phyloP scores from a whole-genome alignment of 2,797 vertebrate species.

The Rhinatrema bivittatum region DNA sequence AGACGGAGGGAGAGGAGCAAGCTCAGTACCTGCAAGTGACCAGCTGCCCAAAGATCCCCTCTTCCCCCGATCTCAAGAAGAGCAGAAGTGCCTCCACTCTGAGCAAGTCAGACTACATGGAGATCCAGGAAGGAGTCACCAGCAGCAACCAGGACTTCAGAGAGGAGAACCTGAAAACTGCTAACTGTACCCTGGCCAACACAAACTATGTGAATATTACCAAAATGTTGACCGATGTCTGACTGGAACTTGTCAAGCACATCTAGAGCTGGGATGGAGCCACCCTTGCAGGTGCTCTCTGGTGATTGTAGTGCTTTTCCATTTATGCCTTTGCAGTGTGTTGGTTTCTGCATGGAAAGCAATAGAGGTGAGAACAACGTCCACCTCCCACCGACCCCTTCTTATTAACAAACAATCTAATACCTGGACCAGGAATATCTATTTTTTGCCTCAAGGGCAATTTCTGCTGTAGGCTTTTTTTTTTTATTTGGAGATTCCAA shows the following conservation, averaged over 20 bases:
- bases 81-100: constrained; percentile 94
- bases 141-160: constrained; percentile 93
- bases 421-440: too few species aligned
- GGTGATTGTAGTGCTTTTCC: constrained; percentile 61
- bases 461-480: too few species aligned
- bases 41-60: constrained; percentile 84
- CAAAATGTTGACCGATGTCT: constrained; percentile 97
- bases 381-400: neutral
- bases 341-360: constrained; percentile 72
- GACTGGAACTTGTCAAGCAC: constrained; percentile 33
- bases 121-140: constrained; percentile 96
- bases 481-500: too few species aligned
- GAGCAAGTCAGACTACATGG: constrained; percentile 98
- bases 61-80: constrained; percentile 91
- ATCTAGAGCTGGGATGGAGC: constrained; percentile 48
- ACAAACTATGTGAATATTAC: constrained; percentile 99
- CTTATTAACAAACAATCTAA: too few species aligned
- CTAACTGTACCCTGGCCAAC: constrained; percentile 93
- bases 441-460: too few species aligned
- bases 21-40: constrained; percentile 92
- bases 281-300: constrained; percentile 46
- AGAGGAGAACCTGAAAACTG: constrained; percentile 93
- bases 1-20: constrained; percentile 97
- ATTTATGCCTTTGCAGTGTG: constrained; percentile 59
- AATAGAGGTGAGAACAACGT: constrained; percentile 52